phyloP scores from a whole-genome alignment of 2,113 vertebrate species.

The Nycticebus coucang region DNA sequence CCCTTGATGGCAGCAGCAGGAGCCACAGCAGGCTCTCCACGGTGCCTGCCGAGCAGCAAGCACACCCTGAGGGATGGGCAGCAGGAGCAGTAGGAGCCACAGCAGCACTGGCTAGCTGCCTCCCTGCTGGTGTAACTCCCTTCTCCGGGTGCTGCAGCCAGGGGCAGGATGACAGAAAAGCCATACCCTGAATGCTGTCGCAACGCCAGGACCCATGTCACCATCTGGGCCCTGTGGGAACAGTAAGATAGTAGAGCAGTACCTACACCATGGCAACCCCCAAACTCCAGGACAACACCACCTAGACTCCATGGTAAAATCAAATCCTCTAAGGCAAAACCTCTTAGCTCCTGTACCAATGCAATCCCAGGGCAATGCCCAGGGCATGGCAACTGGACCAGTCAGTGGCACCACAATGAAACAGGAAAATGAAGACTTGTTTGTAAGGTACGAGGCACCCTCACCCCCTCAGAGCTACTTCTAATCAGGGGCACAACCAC shows the following conservation, averaged over 20 bases:
- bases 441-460: not conserved
- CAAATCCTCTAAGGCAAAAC: not conserved
- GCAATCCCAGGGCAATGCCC: not conserved
- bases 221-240: not conserved
- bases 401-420: not conserved
- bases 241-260: accelerated
- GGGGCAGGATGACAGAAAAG: not conserved
- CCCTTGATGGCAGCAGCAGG: not conserved
- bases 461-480: not conserved
- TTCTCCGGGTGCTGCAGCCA: not conserved
- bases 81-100: not conserved
- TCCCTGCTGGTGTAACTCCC: not conserved
- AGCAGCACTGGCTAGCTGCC: not conserved
- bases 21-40: not conserved
- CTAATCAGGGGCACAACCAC: not conserved
- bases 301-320: not conserved
- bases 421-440: not conserved
- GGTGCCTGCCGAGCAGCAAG: not conserved
- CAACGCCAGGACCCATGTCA: not conserved
- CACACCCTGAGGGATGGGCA: not conserved
- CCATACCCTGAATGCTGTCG: not conserved
- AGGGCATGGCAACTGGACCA: too few relatives aligned
- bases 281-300: not conserved
- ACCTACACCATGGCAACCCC: not conserved
- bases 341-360: not conserved